Evolutionary conservation across 2,113 vertebrate species (phyloP).

Genomic region (Rhodinocichla rosea): DNA sequence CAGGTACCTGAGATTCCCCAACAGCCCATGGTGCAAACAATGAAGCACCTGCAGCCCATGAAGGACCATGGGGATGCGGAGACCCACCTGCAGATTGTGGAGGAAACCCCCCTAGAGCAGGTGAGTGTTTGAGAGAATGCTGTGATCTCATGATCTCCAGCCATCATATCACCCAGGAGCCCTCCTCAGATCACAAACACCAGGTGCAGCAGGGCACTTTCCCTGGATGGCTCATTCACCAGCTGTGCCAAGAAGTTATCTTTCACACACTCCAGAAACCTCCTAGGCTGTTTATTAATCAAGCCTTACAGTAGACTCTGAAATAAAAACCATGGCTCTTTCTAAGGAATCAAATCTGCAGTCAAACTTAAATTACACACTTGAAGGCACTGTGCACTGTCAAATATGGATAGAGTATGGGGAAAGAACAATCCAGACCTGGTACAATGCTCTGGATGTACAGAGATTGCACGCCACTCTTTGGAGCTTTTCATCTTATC

Average conservation of each 20-base stretch:
- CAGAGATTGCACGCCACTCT: accelerated
- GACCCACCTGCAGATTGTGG: not conserved
- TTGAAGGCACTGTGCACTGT: not conserved
- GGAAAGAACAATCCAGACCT: not conserved
- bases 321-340: not conserved
- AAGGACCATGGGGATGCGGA: not conserved
- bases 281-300: not conserved
- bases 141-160: not conserved
- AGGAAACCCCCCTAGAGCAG: not conserved
- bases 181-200: not conserved
- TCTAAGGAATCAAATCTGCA: not conserved
- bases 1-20: not conserved
- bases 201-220: not conserved
- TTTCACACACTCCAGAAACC: not conserved
- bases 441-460: not conserved
- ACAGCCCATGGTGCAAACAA: not conserved
- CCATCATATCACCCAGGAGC: not conserved
- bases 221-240: not conserved
- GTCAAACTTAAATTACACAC: not conserved
- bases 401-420: not conserved
- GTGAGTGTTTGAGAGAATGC: not conserved
- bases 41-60: accelerated
- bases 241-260: not conserved
- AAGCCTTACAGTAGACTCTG: not conserved
- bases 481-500: not conserved